Evolutionary conservation across 2,888 invertebrate genomes (phyloP).

Genomic region (Noctua janthina): DNA sequence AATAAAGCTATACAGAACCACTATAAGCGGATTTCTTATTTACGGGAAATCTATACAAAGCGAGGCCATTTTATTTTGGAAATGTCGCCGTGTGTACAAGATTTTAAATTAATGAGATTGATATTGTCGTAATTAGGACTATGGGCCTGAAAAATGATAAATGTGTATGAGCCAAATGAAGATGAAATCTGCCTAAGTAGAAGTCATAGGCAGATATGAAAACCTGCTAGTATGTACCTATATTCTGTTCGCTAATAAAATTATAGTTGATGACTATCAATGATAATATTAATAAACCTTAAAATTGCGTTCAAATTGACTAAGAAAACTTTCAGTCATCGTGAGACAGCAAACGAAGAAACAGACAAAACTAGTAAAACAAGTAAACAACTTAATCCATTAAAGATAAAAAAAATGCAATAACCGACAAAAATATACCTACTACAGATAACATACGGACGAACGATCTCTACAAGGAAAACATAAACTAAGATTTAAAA

Average conservation of each 20-base stretch:
- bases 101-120: background rate
- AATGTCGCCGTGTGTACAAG: background rate
- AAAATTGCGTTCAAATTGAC: background rate
- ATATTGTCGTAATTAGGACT: background rate
- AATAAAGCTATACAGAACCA: background rate
- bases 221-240: background rate
- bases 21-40: background rate
- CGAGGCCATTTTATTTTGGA: background rate
- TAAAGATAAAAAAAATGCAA: slow-evolving; percentile 22
- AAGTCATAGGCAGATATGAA: background rate
- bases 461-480: background rate
- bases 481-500: background rate
- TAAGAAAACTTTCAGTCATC: background rate
- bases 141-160: background rate
- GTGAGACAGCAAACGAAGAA: background rate
- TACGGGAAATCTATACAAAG: background rate
- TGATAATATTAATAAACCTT: background rate
- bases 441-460: background rate
- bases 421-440: slow-evolving; percentile 11
- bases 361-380: background rate
- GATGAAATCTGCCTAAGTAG: background rate
- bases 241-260: background rate
- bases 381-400: background rate
- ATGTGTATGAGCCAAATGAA: background rate
- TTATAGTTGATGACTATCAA: background rate